Percentiles rank a stretch among this genome's conserved stretches.
These are phyloP conservation scores for Platichthys flesus DNA, from an alignment of 2,113 vertebrate genomes.

Conservation along the genomic window DNA sequence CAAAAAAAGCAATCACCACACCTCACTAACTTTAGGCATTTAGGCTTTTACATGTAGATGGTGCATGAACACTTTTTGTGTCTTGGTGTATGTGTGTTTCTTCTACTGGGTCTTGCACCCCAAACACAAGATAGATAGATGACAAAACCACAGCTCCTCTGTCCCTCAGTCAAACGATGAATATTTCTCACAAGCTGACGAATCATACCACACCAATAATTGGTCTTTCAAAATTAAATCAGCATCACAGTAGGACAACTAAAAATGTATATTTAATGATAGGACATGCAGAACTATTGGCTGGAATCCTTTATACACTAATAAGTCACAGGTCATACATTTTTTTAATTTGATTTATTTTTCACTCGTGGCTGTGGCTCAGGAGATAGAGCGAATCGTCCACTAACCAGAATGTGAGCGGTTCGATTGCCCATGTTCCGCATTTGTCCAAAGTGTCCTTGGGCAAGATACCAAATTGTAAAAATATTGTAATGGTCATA, in stretches of 20 bases:
- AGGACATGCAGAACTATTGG: not conserved
- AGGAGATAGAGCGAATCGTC: no score
- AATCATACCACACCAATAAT: not conserved
- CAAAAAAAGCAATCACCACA: not conserved
- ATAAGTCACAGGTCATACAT: no score
- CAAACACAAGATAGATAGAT: not conserved
- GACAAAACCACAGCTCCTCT: not conserved
- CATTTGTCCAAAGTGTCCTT: no score
- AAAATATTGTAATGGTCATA: not conserved
- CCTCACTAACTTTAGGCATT: not conserved
- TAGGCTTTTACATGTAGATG: slow-evolving; percentile 1
- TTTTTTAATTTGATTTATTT: no score
- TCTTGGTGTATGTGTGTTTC: slow-evolving; percentile 53
- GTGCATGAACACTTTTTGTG: slow-evolving; percentile 22
- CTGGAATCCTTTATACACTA: no score
- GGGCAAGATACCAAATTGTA: not conserved
- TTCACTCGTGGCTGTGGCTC: no score
- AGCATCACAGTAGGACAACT: not conserved
- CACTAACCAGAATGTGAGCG: no score
- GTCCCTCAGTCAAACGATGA: not conserved
- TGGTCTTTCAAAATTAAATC: slow-evolving; percentile 55
- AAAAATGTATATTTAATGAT: not conserved
- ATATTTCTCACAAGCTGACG: slow-evolving; percentile 34
- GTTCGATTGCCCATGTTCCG: no score
- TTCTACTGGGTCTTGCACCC: slow-evolving; percentile 65